A percentile compares a stretch with the other conserved stretches of the same genome.
Conservation (phyloP, 2,888 invertebrate species). For the Crepidodera aurea region DNA sequence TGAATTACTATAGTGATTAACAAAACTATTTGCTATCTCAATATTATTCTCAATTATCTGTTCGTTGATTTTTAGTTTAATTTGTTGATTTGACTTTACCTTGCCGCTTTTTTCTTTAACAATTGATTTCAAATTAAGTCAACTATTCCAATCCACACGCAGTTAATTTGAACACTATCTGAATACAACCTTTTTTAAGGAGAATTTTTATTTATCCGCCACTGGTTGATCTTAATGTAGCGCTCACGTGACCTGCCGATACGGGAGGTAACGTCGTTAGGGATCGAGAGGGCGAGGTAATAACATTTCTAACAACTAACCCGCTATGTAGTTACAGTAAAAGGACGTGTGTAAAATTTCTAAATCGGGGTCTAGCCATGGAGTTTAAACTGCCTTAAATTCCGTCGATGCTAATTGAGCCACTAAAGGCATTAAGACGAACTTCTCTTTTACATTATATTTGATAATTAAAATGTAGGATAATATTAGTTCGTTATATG, state of each 20-base stretch:
- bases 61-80: too few relatives aligned
- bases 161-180: background rate
- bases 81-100: too few relatives aligned
- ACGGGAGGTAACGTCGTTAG: constrained; percentile 46
- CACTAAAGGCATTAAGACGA: background rate
- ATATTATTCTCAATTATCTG: too few relatives aligned
- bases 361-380: background rate
- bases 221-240: background rate
- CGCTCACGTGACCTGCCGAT: constrained; percentile 29
- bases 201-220: background rate
- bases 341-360: constrained; percentile 22
- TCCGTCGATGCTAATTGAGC: background rate
- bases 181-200: background rate
- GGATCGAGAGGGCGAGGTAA: constrained; percentile 44
- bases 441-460: background rate
- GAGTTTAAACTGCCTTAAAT: background rate
- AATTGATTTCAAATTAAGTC: constrained; percentile 41
- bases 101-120: too few relatives aligned
- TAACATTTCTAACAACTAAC: constrained; percentile 48
- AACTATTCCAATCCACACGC: background rate
- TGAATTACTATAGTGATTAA: too few relatives aligned
- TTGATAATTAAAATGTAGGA: too few relatives aligned
- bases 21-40: too few relatives aligned
- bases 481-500: too few relatives aligned
- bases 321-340: constrained; percentile 48